Evolutionary conservation across 2,888 invertebrate genomes (phyloP).

Genomic region (Schizotus pectinicornis): DNA sequence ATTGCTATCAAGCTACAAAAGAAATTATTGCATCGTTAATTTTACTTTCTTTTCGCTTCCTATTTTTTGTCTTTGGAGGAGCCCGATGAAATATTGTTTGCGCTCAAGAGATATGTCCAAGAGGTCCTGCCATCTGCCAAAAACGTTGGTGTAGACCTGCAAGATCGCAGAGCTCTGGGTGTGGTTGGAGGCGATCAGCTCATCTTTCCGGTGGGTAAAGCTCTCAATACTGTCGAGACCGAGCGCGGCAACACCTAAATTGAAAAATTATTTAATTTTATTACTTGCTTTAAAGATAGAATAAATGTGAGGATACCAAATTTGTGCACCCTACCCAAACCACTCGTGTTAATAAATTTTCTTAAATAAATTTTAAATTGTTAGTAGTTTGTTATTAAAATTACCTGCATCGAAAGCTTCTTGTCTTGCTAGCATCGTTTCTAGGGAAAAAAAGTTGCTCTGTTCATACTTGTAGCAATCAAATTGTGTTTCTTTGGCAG

Average conservation of each 20-base stretch:
- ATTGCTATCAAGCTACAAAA: too few species aligned
- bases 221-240: slow-evolving; percentile 98
- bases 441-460: slow-evolving; percentile 97
- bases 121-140: slow-evolving; percentile 91
- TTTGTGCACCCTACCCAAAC: slow-evolving; percentile 31
- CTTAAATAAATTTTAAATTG: too few species aligned
- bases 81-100: too few species aligned
- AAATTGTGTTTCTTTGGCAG: slow-evolving; percentile 98
- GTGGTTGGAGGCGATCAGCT: slow-evolving; percentile 88
- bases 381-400: too few species aligned
- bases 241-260: slow-evolving; percentile 85
- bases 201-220: slow-evolving; percentile 93
- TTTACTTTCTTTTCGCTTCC: too few species aligned
- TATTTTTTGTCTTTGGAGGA: too few species aligned
- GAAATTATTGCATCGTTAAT: too few species aligned
- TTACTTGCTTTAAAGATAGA: too few species aligned
- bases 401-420: slow-evolving; percentile 96
- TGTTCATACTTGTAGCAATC: slow-evolving; percentile 97
- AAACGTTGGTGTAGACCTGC: slow-evolving; percentile 93
- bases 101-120: too few species aligned
- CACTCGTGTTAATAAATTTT: too few species aligned
- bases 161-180: slow-evolving; percentile 92
- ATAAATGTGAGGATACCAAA: too few species aligned
- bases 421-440: slow-evolving; percentile 97
- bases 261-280: too few species aligned